Conservation (phyloP, 2,888 invertebrate species). For the Oligia strigilis region DNA sequence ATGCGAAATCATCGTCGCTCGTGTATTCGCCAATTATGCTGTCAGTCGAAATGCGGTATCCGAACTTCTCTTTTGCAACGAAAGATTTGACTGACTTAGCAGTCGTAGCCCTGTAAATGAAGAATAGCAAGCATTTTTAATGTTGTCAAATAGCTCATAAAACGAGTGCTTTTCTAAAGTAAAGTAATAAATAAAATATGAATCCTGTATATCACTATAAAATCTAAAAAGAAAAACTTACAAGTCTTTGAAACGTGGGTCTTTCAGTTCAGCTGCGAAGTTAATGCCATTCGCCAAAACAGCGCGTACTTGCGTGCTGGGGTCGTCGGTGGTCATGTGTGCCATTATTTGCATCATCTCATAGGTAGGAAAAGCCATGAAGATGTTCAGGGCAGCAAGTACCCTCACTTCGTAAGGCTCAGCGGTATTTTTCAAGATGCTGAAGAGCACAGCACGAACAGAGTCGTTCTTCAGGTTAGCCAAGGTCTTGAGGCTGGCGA, state of each 20-base stretch:
- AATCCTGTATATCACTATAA: neutral
- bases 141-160: neutral
- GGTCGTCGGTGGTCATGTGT: slow-evolving; percentile 91
- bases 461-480: slow-evolving; percentile 86
- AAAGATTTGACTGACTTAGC: slow-evolving; percentile 86
- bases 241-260: slow-evolving; percentile 84
- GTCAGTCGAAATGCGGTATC: slow-evolving; percentile 88
- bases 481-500: slow-evolving; percentile 89
- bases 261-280: slow-evolving; percentile 87
- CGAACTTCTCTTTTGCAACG: slow-evolving; percentile 85
- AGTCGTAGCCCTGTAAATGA: slow-evolving; percentile 78
- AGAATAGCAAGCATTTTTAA: neutral
- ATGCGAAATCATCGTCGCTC: slow-evolving; percentile 80
- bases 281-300: slow-evolving; percentile 92
- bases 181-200: neutral
- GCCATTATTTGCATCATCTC: slow-evolving; percentile 93
- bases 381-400: slow-evolving; percentile 91
- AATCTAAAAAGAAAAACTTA: slow-evolving; percentile 76
- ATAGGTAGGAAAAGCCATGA: slow-evolving; percentile 91
- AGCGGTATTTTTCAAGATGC: slow-evolving; percentile 92
- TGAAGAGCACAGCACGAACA: slow-evolving; percentile 91
- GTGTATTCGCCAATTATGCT: slow-evolving; percentile 78
- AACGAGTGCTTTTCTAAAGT: neutral
- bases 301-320: slow-evolving; percentile 91
- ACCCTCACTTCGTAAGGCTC: slow-evolving; percentile 92